phyloP scores from a whole-genome alignment of 2,888 invertebrate genomes.

The Drosophila bunnanda region DNA sequence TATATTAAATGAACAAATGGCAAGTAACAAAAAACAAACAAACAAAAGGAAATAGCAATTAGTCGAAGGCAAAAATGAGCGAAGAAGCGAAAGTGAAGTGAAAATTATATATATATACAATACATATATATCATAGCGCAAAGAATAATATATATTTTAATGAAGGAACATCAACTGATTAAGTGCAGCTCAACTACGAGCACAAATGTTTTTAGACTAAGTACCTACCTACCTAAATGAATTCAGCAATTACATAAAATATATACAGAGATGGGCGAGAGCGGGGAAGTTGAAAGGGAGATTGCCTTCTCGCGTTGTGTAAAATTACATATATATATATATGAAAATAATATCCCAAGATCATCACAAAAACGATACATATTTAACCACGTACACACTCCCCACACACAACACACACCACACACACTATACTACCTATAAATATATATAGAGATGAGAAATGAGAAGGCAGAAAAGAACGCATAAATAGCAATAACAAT shows the following conservation, averaged over 20 bases:
- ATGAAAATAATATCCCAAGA: conserved; percentile 45
- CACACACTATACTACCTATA: conserved; percentile 52
- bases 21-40: conserved; percentile 50
- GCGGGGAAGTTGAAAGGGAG: background rate
- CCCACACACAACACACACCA: conserved; percentile 29
- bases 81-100: conserved; percentile 9
- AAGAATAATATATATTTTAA: conserved; percentile 65
- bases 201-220: conserved; percentile 73
- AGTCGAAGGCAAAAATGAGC: conserved; percentile 26
- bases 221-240: conserved; percentile 79
- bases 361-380: conserved; percentile 46
- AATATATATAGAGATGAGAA: conserved; percentile 42
- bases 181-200: conserved; percentile 65
- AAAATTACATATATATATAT: conserved; percentile 52
- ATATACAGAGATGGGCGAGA: conserved; percentile 22
- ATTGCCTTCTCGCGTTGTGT: conserved; percentile 21
- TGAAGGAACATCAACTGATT: conserved; percentile 66
- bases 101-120: conserved; percentile 62
- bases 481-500: conserved; percentile 59
- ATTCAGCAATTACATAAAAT: conserved; percentile 46
- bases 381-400: conserved; percentile 35
- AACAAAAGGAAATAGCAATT: conserved; percentile 44
- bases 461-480: conserved; percentile 49
- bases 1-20: conserved; percentile 64
- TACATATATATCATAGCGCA: conserved; percentile 57